These are phyloP conservation scores for Oophaga sylvatica DNA, from an alignment of 2,797 vertebrate species.

Conservation along the genomic window DNA sequence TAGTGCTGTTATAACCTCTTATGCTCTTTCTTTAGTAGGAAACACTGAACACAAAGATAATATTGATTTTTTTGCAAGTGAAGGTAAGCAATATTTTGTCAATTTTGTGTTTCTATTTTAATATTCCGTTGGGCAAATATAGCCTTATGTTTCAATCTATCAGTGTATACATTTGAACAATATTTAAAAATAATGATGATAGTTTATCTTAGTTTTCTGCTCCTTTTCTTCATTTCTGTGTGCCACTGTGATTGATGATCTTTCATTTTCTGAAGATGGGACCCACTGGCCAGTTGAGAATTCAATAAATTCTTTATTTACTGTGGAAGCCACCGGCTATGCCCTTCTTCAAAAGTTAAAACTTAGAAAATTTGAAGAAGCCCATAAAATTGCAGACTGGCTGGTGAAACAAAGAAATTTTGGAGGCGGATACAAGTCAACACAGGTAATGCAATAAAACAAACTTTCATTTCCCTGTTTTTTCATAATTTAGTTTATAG, in stretches of 20 bases:
- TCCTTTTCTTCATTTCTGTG: background rate
- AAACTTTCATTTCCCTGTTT: background rate
- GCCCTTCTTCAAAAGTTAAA: slow-evolving; percentile 61
- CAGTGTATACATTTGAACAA: background rate
- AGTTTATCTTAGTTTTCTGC: background rate
- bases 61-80: slow-evolving; percentile 48
- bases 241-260: background rate
- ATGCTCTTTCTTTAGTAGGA: slow-evolving; percentile 57
- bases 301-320: background rate
- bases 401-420: slow-evolving; percentile 46
- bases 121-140: background rate
- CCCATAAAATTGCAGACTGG: slow-evolving; percentile 51
- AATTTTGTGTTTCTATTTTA: background rate
- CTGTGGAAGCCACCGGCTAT: slow-evolving; percentile 49
- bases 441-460: slow-evolving; percentile 56
- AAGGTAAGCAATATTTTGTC: slow-evolving; percentile 10
- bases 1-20: slow-evolving; percentile 48
- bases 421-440: slow-evolving; percentile 56
- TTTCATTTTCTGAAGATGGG: background rate
- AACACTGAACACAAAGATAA: slow-evolving; percentile 46
- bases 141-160: background rate
- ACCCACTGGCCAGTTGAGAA: slow-evolving; percentile 31
- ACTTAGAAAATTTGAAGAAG: slow-evolving; percentile 38
- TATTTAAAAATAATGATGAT: background rate
- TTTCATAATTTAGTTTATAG: background rate